Percentiles rank a stretch among this genome's conserved stretches.
phyloP scores from a whole-genome alignment of 2,113 vertebrate genomes.

The Gopherus evgoodei region DNA sequence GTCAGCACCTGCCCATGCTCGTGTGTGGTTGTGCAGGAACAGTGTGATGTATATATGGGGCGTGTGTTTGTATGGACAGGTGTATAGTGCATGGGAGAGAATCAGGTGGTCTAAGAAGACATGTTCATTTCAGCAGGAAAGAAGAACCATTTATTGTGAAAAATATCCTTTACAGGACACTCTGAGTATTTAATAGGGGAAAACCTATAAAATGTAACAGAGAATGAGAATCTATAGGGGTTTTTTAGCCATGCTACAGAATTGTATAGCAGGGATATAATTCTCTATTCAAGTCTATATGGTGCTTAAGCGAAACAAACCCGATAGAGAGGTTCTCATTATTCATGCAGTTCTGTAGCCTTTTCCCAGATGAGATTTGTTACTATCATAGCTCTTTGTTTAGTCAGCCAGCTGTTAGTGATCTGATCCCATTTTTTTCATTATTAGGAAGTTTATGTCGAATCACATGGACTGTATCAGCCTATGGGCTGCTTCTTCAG shows the following conservation, averaged over 20 bases:
- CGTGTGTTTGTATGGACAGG: background rate
- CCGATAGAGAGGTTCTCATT: background rate
- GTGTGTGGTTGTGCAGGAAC: background rate
- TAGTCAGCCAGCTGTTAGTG: background rate
- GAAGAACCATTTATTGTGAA: background rate
- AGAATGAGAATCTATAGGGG: accelerated
- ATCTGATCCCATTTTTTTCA: background rate
- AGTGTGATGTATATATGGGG: background rate
- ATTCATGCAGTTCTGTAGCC: background rate
- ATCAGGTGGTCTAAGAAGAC: background rate
- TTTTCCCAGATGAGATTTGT: conserved; percentile 5
- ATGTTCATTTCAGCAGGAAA: background rate
- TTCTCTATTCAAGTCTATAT: background rate
- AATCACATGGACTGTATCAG: background rate
- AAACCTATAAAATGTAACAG: background rate
- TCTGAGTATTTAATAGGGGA: background rate
- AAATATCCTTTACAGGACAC: background rate
- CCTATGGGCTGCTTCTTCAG: background rate
- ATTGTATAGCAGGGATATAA: background rate
- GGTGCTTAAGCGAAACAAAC: background rate
- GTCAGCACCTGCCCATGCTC: accelerated
- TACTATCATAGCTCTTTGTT: background rate
- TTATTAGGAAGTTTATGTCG: background rate
- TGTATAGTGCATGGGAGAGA: background rate
- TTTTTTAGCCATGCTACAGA: background rate